Conservation (phyloP, 2,797 vertebrate species). For the Poeciliopsis infans region DNA sequence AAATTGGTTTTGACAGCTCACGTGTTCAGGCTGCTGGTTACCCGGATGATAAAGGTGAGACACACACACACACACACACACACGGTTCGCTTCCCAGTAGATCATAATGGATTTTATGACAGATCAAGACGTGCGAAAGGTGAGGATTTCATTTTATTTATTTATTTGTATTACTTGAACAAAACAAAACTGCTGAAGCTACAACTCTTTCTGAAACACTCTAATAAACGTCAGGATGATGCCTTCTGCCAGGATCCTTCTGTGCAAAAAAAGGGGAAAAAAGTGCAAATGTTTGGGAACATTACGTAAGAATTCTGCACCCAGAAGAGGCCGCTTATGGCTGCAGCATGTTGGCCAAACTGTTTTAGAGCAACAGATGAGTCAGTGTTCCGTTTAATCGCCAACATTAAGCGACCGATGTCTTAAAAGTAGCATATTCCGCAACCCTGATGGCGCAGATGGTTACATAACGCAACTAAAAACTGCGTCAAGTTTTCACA, state of each 20-base stretch:
- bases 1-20: conserved; percentile 51
- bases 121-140: conserved; percentile 66
- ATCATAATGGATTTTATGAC: conserved; percentile 74
- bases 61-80: no score
- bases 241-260: not conserved
- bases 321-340: conserved; percentile 4
- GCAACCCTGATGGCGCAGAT: not conserved
- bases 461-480: not conserved
- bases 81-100: not conserved
- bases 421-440: not conserved
- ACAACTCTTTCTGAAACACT: not conserved
- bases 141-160: conserved; percentile 1
- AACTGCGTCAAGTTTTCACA: not conserved
- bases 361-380: not conserved
- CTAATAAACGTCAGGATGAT: not conserved
- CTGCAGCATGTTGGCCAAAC: not conserved
- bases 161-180: not conserved
- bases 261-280: not conserved
- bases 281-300: not conserved
- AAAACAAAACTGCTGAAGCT: not conserved
- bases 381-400: not conserved
- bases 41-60: conserved; percentile 24
- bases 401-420: not conserved
- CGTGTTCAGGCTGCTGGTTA: conserved; percentile 30
- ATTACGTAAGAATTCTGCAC: conserved; percentile 38